Base-by-base conservation (phyloP, 2,797 vertebrate species). In the Hemibagrus guttatus region DNA sequence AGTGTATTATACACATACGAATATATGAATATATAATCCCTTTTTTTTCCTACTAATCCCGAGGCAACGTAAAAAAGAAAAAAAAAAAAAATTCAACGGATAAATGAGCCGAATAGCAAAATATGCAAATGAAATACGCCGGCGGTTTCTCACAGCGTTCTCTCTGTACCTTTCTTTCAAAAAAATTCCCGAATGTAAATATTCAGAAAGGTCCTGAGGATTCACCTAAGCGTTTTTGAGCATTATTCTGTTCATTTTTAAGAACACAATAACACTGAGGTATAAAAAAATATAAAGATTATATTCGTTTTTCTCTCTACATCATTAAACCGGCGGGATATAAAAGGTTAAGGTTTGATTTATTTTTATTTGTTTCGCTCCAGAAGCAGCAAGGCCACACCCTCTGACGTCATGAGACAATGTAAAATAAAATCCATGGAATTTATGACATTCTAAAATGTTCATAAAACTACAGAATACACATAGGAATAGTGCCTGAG, bases 1-100 rank as follows among this genome's bases (percentile, higher is more conserved):
- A 92, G 90, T 87, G 92, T 87, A 92, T 93, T 94, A 93, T 92
- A n/a, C 39, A 63, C 17, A 81, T 92, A 94, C 89, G 90, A 91
- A 93, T 91, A 85, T 61, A 90, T 91, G 90, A 91, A 93, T 91
- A 86, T 42, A 90, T 91, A 90, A 91, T 91, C 71, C 54, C 69
- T 75, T 88, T 76, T 92, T 86, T 87, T 59, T 85, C 81, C 75
- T 63, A 21, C 19, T 79, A 79, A 79, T 59, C 56, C 56, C 78
- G 86, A 59, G 79, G 90, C 91, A 91, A 92, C 87, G 89, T 13
- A 21, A 6, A 94, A 92, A 91, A 26, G 35, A 21, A 35, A 58
- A 92, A 91, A 26, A 58, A 21, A 35, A 58, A 35, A 76, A 3
- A 93, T 91, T 90, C 89, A 92, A 84, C 58, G 91, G 74, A 90